Percentiles rank a stretch among this genome's conserved stretches.
phyloP scores from a whole-genome alignment of 2,113 vertebrate species.

The Dromas ardeola region DNA sequence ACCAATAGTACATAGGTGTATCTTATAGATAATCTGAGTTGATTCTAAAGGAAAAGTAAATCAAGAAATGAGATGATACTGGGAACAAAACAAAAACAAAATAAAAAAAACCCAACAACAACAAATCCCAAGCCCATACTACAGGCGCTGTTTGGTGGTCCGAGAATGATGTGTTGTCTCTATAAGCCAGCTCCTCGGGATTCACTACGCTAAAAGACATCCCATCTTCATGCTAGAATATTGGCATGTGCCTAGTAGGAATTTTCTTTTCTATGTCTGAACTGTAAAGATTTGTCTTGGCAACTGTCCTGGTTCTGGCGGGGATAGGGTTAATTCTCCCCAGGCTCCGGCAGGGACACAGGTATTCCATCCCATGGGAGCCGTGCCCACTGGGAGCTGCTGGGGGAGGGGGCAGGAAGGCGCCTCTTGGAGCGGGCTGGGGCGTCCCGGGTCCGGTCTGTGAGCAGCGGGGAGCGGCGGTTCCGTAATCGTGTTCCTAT shows the following conservation, averaged over 20 bases:
- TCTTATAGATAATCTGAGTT: background rate
- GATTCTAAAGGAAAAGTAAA: background rate
- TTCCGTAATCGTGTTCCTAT: too few relatives aligned
- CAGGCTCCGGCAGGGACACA: too few relatives aligned
- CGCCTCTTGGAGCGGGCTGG: too few relatives aligned
- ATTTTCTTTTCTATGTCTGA: background rate
- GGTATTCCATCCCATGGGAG: too few relatives aligned
- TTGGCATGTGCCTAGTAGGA: background rate
- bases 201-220: background rate
- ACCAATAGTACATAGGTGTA: background rate
- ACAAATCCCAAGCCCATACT: background rate
- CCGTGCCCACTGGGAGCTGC: too few relatives aligned
- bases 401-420: too few relatives aligned
- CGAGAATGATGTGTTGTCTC: background rate
- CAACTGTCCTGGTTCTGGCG: too few relatives aligned
- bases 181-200: background rate
- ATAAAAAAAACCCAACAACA: background rate
- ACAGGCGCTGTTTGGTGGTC: background rate
- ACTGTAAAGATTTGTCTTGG: background rate
- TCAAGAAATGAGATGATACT: background rate
- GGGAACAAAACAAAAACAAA: background rate
- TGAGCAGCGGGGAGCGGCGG: too few relatives aligned
- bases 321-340: too few relatives aligned
- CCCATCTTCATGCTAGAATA: background rate
- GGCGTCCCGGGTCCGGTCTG: too few relatives aligned